Percentiles rank a stretch among this genome's conserved stretches.
Conservation (phyloP, 2,888 invertebrate species). For the Trachelus troglodyta region DNA sequence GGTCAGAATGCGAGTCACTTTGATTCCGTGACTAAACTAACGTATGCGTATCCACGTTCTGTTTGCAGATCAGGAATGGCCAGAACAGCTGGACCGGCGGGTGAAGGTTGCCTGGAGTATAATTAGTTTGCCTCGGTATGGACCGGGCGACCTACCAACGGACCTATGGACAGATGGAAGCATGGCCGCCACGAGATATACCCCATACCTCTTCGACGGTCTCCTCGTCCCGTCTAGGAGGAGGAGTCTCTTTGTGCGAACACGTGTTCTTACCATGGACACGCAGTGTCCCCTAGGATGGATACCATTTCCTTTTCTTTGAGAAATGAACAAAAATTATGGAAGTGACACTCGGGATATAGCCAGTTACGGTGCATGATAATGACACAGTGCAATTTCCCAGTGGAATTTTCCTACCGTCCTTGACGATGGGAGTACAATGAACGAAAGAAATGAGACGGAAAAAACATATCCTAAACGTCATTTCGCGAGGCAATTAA, state of each 20-base stretch:
- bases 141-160: constrained; percentile 16
- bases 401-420: neutral
- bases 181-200: neutral
- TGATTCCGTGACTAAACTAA: neutral
- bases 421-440: neutral
- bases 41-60: constrained; percentile 9
- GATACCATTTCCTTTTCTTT: neutral
- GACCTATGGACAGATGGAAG: neutral
- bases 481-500: neutral
- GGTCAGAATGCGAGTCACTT: neutral
- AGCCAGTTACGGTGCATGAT: neutral
- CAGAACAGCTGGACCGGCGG: constrained; percentile 33
- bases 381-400: neutral
- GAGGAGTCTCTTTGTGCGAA: neutral
- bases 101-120: constrained; percentile 37
- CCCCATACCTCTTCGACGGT: neutral
- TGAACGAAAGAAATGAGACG: neutral
- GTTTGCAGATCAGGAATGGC: constrained; percentile 26
- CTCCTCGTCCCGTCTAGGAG: neutral
- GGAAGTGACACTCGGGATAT: neutral
- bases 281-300: neutral
- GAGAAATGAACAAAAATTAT: neutral
- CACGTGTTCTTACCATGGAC: neutral
- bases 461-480: neutral
- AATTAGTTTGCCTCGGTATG: constrained; percentile 38